Evolutionary conservation across 1,140 invertebrate species (phyloP).

Genomic region (Drosophila ficusphila): DNA sequence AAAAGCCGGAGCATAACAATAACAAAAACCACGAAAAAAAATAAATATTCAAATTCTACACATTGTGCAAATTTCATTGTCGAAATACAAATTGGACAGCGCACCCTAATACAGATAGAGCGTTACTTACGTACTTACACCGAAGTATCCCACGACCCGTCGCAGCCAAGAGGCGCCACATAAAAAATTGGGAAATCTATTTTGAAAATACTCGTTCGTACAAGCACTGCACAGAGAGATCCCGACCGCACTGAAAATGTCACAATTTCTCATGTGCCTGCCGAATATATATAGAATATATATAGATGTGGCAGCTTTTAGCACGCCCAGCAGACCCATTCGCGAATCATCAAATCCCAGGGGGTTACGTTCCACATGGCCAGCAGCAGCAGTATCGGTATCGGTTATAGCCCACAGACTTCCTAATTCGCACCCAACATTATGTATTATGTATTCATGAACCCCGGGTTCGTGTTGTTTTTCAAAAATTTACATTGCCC

Average conservation of each 20-base stretch:
- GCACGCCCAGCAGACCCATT: background rate
- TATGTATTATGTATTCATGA: slow-evolving; percentile 59
- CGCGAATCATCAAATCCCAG: slow-evolving; percentile 8
- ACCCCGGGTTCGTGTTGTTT: slow-evolving; percentile 64
- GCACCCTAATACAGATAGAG: slow-evolving; percentile 40
- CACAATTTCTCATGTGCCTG: slow-evolving; percentile 20
- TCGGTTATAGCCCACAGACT: slow-evolving; percentile 33
- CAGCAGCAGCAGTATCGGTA: slow-evolving; percentile 1
- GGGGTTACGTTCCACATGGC: slow-evolving; percentile 32
- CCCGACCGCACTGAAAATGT: slow-evolving; percentile 19
- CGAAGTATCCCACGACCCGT: slow-evolving; percentile 18
- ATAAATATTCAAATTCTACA: slow-evolving; percentile 75
- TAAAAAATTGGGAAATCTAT: slow-evolving; percentile 59
- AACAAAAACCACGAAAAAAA: slow-evolving; percentile 34
- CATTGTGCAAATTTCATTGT: slow-evolving; percentile 63
- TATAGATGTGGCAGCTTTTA: background rate
- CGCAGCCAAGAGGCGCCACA: slow-evolving; percentile 46
- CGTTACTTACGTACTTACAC: slow-evolving; percentile 33
- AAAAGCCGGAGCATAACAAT: slow-evolving; percentile 29
- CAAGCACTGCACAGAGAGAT: background rate
- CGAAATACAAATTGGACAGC: slow-evolving; percentile 67
- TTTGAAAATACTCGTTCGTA: slow-evolving; percentile 15
- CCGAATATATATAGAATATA: slow-evolving; percentile 3
- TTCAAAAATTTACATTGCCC: slow-evolving; percentile 30
- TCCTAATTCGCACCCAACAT: slow-evolving; percentile 67